A percentile compares a stretch with the other conserved stretches of the same genome.
Conservation (phyloP, 2,113 vertebrate species). For the Seriola rivoliana region DNA sequence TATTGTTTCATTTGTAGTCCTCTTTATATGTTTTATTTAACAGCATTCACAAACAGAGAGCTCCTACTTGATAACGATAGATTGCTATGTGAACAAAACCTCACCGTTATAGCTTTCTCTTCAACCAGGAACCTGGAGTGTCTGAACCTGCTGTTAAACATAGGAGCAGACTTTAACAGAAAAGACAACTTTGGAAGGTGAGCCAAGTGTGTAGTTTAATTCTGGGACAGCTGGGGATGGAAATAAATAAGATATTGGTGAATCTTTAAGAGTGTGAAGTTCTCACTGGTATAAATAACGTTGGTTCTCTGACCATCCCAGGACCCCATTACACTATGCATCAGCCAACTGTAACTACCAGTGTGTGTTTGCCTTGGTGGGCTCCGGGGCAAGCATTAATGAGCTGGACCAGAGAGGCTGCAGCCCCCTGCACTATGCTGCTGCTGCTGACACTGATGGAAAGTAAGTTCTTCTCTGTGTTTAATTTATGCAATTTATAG, state of each 20-base stretch:
- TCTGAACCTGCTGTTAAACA: slow-evolving; percentile 96
- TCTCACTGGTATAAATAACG: not conserved
- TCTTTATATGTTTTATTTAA: not conserved
- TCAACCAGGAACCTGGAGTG: slow-evolving; percentile 94
- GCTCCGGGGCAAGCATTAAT: slow-evolving; percentile 95
- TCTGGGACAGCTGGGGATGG: not conserved
- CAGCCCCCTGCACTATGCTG: slow-evolving; percentile 95
- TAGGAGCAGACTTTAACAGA: slow-evolving; percentile 96
- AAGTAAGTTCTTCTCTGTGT: slow-evolving; percentile 86
- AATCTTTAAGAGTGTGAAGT: not conserved
- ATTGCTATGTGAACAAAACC: not conserved
- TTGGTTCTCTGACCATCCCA: slow-evolving; percentile 58
- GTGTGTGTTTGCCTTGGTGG: slow-evolving; percentile 98
- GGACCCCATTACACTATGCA: slow-evolving; percentile 96
- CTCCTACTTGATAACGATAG: not conserved
- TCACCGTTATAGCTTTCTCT: slow-evolving; percentile 15
- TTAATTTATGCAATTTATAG: not conserved
- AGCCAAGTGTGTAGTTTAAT: slow-evolving; percentile 21
- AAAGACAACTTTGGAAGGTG: slow-evolving; percentile 98
- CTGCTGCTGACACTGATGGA: slow-evolving; percentile 94
- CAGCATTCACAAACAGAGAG: not conserved
- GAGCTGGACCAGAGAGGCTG: slow-evolving; percentile 96
- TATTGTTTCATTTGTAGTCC: not conserved
- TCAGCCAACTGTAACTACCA: slow-evolving; percentile 98
- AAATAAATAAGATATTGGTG: not conserved